Base-by-base conservation (phyloP, 2,888 invertebrate genomes). In the Amaurobius ferox region DNA sequence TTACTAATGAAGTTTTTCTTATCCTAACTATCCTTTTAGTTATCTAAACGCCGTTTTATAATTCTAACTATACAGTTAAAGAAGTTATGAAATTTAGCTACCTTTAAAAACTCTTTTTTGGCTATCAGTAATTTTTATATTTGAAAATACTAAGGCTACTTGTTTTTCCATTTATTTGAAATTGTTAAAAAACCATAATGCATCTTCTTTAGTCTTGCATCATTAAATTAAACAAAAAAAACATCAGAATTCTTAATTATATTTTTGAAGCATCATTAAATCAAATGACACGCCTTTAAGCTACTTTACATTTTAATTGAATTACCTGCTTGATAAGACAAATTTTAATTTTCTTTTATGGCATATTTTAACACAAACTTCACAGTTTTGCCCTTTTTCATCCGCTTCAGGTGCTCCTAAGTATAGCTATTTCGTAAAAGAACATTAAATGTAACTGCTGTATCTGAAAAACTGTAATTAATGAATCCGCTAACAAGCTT, bases 381-480 rank as follows among this genome's bases (percentile, higher is more conserved):
- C 5, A 23, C 23, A 55, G 16, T 55, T 23, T n/a, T 6, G 35
- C 5, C 2, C 23, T 55, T 55, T 55, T 55, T 44, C 16, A 2
- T 44, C n/a, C 5, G 5, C 11, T 11, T 55, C 55, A 55, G 55
- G 23, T 55, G 55, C 55, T 6, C 23, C 55, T 55, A 55, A 55
- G 55, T 23, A 55, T 16, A 19, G 7, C 55, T 23, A 55, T 55
- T 55, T 23, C 23, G 55, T 55, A 55, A 16, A 23, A 23, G 13
- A 23, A 55, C 23, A 55, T 55, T 23, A 55, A 23, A 55, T 16
- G 44, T 16, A 44, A 16, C 2, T 44, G 16, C 9, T 44, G 9
- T 16, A 44, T 16, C 9, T 16, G 74, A 74, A 74, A 74, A 81
- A 74, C 68, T 74, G 74, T 81, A 81, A 81, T 70, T 76, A 81